These are phyloP conservation scores for Echinarachnius parma DNA, from an alignment of 53 echinoderm and acorn worm species.

Conservation along the genomic window DNA sequence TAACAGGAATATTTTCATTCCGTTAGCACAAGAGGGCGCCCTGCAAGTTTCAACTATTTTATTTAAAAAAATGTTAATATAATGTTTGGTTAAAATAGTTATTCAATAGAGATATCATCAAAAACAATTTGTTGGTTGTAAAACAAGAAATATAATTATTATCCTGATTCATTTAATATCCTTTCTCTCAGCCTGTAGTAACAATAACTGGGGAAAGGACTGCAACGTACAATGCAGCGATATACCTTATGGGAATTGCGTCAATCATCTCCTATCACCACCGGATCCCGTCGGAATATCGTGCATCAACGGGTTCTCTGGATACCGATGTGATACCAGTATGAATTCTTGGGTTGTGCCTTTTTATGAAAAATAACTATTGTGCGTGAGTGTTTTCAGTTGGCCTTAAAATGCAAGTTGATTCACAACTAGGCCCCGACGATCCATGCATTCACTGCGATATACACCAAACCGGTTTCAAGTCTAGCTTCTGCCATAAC, in stretches of 20 bases:
- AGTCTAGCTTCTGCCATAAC: too few species aligned
- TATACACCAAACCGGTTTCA: too few species aligned
- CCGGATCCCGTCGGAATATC: conserved; percentile 28
- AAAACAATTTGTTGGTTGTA: too few species aligned
- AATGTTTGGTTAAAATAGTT: neutral
- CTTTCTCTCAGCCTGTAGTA: neutral
- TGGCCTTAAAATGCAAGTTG: too few species aligned
- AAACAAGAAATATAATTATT: neutral
- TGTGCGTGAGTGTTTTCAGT: too few species aligned
- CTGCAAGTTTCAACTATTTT: neutral
- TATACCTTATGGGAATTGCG: neutral
- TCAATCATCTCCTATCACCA: neutral
- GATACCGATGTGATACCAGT: conserved; percentile 13
- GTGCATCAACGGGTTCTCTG: conserved; percentile 2
- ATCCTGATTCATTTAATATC: neutral
- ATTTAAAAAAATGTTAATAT: neutral
- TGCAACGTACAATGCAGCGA: neutral
- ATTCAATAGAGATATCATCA: neutral
- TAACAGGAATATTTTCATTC: neutral
- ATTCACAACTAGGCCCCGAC: too few species aligned
- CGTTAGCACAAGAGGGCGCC: neutral
- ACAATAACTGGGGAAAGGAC: neutral
- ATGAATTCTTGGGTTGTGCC: neutral
- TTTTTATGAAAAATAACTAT: too few species aligned
- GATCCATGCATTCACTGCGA: too few species aligned